Conservation (phyloP, 2,797 vertebrate genomes). For the Octomys mimax region DNA sequence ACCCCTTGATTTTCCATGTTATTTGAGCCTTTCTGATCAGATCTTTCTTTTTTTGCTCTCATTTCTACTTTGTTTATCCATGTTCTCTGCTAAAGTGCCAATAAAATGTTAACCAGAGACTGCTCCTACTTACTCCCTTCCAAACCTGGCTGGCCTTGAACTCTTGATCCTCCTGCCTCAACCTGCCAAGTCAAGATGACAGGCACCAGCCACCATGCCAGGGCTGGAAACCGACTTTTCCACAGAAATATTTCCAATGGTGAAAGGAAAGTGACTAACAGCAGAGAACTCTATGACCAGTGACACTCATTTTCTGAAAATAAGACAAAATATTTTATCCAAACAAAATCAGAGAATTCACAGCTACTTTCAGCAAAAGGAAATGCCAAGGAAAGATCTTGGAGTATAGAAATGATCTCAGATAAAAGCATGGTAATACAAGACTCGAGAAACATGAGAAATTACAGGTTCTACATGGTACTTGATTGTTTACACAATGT, state of each 20-base stretch:
- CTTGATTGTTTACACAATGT: not conserved
- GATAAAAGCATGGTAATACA: not conserved
- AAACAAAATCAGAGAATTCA: not conserved
- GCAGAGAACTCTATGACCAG: not conserved
- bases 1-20: not conserved
- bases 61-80: conserved; percentile 8
- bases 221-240: not conserved
- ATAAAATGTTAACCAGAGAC: not conserved
- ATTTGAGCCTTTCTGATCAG: not conserved
- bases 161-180: not conserved
- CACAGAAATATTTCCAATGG: not conserved
- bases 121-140: not conserved
- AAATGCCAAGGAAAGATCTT: not conserved
- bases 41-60: not conserved
- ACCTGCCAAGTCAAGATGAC: not conserved
- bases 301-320: not conserved
- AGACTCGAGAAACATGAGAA: not conserved
- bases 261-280: not conserved
- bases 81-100: not conserved
- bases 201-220: not conserved
- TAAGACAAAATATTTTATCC: not conserved
- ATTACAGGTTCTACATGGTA: not conserved
- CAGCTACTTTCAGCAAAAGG: not conserved
- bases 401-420: not conserved
- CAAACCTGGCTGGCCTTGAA: not conserved